These are phyloP conservation scores for Myopa tessellatipennis DNA, from an alignment of 2,888 invertebrate genomes.

Conservation along the genomic window DNA sequence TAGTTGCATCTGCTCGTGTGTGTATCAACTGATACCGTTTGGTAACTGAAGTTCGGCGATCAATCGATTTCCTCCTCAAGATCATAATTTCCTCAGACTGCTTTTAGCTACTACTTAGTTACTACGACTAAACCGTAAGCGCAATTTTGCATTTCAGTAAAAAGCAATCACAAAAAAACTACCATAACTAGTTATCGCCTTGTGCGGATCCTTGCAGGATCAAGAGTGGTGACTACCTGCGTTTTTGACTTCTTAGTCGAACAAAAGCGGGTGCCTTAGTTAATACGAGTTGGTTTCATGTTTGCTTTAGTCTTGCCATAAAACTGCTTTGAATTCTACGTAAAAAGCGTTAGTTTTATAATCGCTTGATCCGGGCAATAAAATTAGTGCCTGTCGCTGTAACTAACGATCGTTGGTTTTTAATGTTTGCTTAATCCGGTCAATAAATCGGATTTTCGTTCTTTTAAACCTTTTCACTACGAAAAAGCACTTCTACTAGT, in stretches of 20 bases:
- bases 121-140: neutral
- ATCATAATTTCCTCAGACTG: neutral
- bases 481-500: no score
- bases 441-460: neutral
- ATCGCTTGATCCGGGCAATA: slow-evolving; percentile 14
- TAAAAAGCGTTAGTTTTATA: neutral
- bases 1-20: no score
- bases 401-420: slow-evolving; percentile 19
- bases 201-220: neutral
- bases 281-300: slow-evolving; percentile 15
- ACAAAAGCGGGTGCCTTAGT: neutral
- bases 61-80: neutral
- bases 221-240: neutral
- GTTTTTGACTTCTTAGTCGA: neutral
- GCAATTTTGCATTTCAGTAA: neutral
- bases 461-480: neutral
- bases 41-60: neutral
- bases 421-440: slow-evolving; percentile 26
- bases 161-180: neutral
- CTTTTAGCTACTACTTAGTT: neutral
- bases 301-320: slow-evolving; percentile 19
- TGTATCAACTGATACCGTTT: neutral
- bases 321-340: neutral
- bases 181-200: neutral
- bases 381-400: slow-evolving; percentile 12